Evolutionary conservation across 2,113 vertebrate species (phyloP), one percentile per base, ranked within the genome.

Genomic region (Brachyhypopomus occidentalis): DNA sequence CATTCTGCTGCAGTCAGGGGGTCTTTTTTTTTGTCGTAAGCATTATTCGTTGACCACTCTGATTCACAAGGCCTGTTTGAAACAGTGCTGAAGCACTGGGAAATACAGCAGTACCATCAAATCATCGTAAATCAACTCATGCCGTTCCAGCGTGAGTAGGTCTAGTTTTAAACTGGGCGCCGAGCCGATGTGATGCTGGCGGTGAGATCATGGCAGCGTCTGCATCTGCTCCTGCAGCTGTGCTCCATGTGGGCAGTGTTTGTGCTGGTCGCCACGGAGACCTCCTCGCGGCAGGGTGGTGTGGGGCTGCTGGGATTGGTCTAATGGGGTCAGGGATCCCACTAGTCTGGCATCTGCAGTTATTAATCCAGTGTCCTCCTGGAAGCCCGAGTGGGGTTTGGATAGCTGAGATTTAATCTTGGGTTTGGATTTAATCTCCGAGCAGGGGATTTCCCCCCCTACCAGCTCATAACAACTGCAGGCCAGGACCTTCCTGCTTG

Each of bases 401-500:
- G 79, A 56, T 59, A 59, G 59, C 52, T 59, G 69, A 84, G 82
- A 84, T 82, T 82, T 77, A 75, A 77, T 72, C 69, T 84, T 66
- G 72, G 73, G 76, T 77, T 45, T 72, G 76, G 79, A 69, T 85
- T 82, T 86, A 82, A 84, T 84, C 83, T 82, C 41, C 19, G 60
- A 79, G 62, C 56, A n/a, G 83, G 80, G 85, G 79, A 82, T 84
- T 86, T 67, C 83, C 82, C 38, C 52, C 66, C 75, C 6, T 22
- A n/a, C n/a, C 27, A 84, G 64, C 63, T 73, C 72, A 38, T 8
- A 17, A 52, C 72, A 75, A 38, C 63, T 55, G 16, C 72, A 30
- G 59, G 75, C 67, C 66, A 60, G 30, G 45, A 36, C 20, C 82
- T 20, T 69, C 66, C 83, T 85, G 75, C 71, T 82, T 84, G 81